Evolutionary conservation across 2,888 invertebrate species (phyloP).

Genomic region (Penaeus monodon): DNA sequence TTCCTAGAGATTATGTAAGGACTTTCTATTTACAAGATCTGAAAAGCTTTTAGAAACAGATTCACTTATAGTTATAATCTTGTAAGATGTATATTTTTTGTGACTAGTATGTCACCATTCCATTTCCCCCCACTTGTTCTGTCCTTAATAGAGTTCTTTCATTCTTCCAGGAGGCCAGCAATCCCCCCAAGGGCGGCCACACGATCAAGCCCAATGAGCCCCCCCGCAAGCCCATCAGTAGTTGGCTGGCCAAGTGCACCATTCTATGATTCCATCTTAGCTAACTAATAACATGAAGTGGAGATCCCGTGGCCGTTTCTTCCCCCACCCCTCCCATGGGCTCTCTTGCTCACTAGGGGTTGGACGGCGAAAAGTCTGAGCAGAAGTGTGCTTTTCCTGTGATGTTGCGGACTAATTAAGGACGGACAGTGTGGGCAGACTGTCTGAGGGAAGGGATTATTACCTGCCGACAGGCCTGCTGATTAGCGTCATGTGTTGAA

Average conservation of each 20-base stretch:
- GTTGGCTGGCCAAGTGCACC: conserved; percentile 55
- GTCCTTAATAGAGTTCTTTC: too few relatives aligned
- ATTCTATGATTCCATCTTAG: conserved; percentile 49
- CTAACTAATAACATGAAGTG: not conserved
- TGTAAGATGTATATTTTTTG: too few relatives aligned
- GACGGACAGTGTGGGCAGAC: conserved; percentile 4
- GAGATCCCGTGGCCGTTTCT: not conserved
- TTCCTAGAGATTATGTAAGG: too few relatives aligned
- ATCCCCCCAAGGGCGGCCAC: conserved; percentile 48
- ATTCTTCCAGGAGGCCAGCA: conserved; percentile 47
- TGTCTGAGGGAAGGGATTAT: too few relatives aligned
- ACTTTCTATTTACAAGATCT: too few relatives aligned
- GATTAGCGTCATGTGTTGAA: too few relatives aligned
- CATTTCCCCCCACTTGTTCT: too few relatives aligned
- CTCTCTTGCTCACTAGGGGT: too few relatives aligned
- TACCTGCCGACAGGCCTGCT: too few relatives aligned
- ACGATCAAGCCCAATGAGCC: conserved; percentile 54
- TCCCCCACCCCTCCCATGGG: not conserved
- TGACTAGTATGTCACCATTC: too few relatives aligned
- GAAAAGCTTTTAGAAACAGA: too few relatives aligned
- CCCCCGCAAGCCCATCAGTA: conserved; percentile 51
- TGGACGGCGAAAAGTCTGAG: conserved; percentile 22
- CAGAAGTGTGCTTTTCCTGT: conserved; percentile 37
- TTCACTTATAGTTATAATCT: too few relatives aligned
- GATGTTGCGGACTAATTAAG: conserved; percentile 32